Evolutionary conservation across 2,888 invertebrate genomes (phyloP).

Genomic region (Pomacea canaliculata): DNA sequence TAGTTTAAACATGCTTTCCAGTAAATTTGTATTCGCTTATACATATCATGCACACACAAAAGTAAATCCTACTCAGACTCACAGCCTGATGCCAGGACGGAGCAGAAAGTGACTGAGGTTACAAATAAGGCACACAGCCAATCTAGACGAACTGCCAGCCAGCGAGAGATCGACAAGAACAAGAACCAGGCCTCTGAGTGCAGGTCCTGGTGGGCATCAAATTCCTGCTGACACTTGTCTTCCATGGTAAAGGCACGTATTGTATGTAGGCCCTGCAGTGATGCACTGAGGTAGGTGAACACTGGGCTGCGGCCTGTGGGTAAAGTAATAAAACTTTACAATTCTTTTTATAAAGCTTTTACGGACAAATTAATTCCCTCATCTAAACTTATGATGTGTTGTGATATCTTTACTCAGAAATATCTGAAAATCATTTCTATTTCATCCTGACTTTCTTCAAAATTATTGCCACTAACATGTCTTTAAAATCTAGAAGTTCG

Average conservation of each 20-base stretch:
- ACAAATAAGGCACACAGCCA: conserved; percentile 89
- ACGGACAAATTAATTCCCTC: too few relatives aligned
- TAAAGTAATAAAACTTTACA: too few relatives aligned
- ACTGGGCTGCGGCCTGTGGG: conserved; percentile 88
- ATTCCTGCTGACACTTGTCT: conserved; percentile 77
- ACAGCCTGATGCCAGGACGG: conserved; percentile 78
- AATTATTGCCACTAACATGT: background rate
- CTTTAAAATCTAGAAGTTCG: too few relatives aligned
- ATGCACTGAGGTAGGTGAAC: conserved; percentile 92
- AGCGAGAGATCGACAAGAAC: conserved; percentile 89
- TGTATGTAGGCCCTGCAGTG: conserved; percentile 89
- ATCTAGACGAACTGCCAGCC: conserved; percentile 94
- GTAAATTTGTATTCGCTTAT: too few relatives aligned
- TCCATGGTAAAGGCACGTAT: conserved; percentile 91
- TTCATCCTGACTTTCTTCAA: background rate
- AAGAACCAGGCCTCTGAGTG: conserved; percentile 94
- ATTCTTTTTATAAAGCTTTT: too few relatives aligned
- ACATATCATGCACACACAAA: too few relatives aligned
- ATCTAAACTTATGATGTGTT: too few relatives aligned
- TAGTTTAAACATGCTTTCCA: too few relatives aligned
- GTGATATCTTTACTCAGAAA: too few relatives aligned
- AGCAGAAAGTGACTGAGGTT: conserved; percentile 85
- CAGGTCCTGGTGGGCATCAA: conserved; percentile 73
- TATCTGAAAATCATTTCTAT: too few relatives aligned
- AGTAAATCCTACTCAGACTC: conserved; percentile 38